Evolutionary conservation across 2,888 invertebrate species (phyloP), one percentile per base, ranked within the genome.

Genomic region (Ceramica pisi): DNA sequence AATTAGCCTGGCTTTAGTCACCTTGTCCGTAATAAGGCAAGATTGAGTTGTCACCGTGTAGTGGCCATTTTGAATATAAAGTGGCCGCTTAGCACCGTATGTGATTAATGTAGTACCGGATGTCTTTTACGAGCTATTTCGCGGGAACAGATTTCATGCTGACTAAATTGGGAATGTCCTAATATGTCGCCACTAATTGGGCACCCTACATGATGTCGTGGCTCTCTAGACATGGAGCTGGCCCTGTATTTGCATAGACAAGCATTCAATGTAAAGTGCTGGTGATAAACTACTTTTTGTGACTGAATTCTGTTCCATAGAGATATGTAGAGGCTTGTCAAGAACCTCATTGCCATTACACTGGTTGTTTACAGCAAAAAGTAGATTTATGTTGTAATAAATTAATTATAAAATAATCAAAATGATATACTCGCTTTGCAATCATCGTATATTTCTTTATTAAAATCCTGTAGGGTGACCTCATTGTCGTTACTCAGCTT

Each of bases 11-110:
- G 85, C 83, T 77, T 86, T 86, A 85, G 88, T 88, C 86, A 82
- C 66, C 71, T 66, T 69, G 71, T 75, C 70, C 75, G 61, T 84
- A 89, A 88, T 91, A 90, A 88, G 86, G 79, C 80, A 80, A 91
- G 91, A 95, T 95, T 94, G 92, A 95, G 93, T 92, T 93, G 94
- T 95, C 94, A 93, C 90, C 92, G 81, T 84, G 85, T 84, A 78
- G 75, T 73, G 80, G 86, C 89, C 88, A 87, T 89, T 90, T 88
- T 90, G 93, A 92, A 94, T 94, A 93, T 92, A 92, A 94, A 94
- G 90, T 90, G 90, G 86, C 87, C 89, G 89, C 88, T 94, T 94
- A 92, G 88, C 91, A 87, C 90, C 87, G 84, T 82, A 85, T 88
- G 90, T 91, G 92, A 92, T 94, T 92, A 93, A 92, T 93, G 91